Base-by-base conservation (phyloP, 2,888 invertebrate species). In the Athalia rosae region DNA sequence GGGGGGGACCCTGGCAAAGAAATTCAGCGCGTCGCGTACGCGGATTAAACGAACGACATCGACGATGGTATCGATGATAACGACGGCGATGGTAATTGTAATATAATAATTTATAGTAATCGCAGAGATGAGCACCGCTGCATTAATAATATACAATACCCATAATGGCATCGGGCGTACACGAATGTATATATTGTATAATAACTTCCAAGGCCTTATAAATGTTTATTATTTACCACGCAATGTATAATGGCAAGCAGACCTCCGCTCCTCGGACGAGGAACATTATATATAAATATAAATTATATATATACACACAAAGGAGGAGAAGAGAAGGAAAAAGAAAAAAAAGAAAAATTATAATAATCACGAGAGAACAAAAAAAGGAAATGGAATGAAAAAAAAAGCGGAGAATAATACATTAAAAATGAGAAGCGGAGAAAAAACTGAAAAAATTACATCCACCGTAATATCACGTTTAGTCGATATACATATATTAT, bases 161-260 rank as follows among this genome's bases (percentile, higher is more conserved):
- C 87, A 87, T 77, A 77, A 77, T 77, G 77, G 77, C 77, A 88
- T 88, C 89, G 88, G 86, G 86, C 87, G 87, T 88, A 87, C 62
- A 61, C 86, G 84, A 84, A 86, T 85, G 84, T 13, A 64, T 56
- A 73, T 88, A 89, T 89, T 89, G 88, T 89, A 89, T 89, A 89
- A 89, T 89, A 89, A 89, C 88, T 89, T 87, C 87, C 89, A 89
- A 89, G 89, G 89, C 86, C 89, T 89, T 87, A 86, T 88, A 89
- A 89, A 89, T 89, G 89, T 89, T 89, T 89, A 89, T 89, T 89
- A 89, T 89, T 89, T 89, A 89, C 88, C 88, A 88, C 87, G 88
- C 86, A 87, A 88, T 88, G 88, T 89, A 74, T 71, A 89, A 89
- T 88, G 87, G 89, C 88, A 84, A 86, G 82, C 87, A 85, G 86